Percentiles rank a stretch among this genome's conserved stretches.
These are phyloP conservation scores for Ochropleura leucogaster DNA, from an alignment of 2,888 invertebrate species.

Conservation along the genomic window DNA sequence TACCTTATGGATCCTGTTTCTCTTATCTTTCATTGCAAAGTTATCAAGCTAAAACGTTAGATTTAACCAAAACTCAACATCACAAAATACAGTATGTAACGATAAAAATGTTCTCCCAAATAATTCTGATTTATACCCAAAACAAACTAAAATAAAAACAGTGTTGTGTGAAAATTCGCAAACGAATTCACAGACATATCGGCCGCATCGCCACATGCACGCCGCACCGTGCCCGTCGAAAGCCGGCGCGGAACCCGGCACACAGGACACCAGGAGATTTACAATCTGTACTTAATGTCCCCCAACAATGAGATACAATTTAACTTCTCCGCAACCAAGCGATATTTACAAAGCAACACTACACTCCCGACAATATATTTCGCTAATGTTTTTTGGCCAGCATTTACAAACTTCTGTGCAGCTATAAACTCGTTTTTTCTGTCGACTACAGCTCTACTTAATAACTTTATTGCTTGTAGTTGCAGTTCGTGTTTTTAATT, in stretches of 20 bases:
- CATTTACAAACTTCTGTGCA: constrained; percentile 78
- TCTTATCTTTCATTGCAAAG: too few relatives aligned
- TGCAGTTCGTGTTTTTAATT: constrained; percentile 80
- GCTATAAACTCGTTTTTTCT: constrained; percentile 76
- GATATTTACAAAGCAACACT: constrained; percentile 83
- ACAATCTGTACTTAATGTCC: constrained; percentile 86
- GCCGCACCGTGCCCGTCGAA: constrained; percentile 59
- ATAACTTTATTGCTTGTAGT: constrained; percentile 85
- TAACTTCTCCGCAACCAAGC: constrained; percentile 81
- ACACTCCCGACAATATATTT: constrained; percentile 76
- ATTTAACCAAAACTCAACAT: background rate
- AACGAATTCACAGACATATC: constrained; percentile 73
- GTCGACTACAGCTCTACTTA: constrained; percentile 78
- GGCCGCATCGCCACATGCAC: constrained; percentile 65
- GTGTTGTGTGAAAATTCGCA: constrained; percentile 70
- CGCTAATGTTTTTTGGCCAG: constrained; percentile 84
- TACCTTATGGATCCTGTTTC: background rate
- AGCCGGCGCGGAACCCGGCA: constrained; percentile 67
- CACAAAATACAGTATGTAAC: background rate
- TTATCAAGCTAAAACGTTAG: background rate
- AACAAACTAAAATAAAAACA: constrained; percentile 38
- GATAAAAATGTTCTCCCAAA: constrained; percentile 17
- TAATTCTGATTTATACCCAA: constrained; percentile 22
- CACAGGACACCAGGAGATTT: constrained; percentile 81
- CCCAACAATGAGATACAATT: constrained; percentile 87